Evolutionary conservation across 2,797 vertebrate genomes (phyloP).

Genomic region (Ctenopoma multispine): DNA sequence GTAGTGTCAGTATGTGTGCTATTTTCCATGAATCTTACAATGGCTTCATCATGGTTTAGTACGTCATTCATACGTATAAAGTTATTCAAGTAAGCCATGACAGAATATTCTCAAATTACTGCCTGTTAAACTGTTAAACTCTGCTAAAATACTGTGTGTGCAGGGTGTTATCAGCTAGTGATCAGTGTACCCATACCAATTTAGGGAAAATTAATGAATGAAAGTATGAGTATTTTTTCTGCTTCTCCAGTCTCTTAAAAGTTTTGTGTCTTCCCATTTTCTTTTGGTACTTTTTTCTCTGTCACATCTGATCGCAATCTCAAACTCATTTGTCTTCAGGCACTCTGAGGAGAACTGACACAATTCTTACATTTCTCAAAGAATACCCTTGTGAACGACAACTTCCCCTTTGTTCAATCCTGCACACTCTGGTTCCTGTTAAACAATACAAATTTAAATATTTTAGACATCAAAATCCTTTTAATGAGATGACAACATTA

Average conservation of each 20-base stretch:
- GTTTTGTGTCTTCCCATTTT: neutral
- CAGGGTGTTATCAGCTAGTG: slow-evolving; percentile 11
- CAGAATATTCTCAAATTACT: slow-evolving; percentile 10
- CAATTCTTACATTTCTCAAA: slow-evolving; percentile 34
- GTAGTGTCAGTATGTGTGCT: neutral
- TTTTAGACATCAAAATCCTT: neutral
- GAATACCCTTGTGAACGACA: slow-evolving; percentile 14
- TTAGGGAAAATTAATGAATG: neutral
- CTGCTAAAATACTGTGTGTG: neutral
- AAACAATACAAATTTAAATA: slow-evolving; percentile 6
- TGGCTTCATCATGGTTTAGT: slow-evolving; percentile 11
- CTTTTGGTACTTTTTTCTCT: slow-evolving; percentile 1
- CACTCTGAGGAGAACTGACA: slow-evolving; percentile 20
- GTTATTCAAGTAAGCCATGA: neutral
- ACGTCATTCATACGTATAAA: slow-evolving; percentile 10
- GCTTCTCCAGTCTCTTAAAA: neutral
- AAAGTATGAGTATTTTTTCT: neutral
- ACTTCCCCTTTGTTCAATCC: slow-evolving; percentile 17
- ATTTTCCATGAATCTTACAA: slow-evolving; percentile 29
- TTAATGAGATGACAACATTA: neutral
- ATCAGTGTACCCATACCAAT: neutral
- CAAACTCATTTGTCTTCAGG: slow-evolving; percentile 25
- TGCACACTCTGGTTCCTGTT: neutral
- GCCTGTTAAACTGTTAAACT: neutral
- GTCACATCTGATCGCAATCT: slow-evolving; percentile 38